These are phyloP conservation scores for Esox masquinongy DNA, from an alignment of 2,797 vertebrate genomes.

Conservation along the genomic window DNA sequence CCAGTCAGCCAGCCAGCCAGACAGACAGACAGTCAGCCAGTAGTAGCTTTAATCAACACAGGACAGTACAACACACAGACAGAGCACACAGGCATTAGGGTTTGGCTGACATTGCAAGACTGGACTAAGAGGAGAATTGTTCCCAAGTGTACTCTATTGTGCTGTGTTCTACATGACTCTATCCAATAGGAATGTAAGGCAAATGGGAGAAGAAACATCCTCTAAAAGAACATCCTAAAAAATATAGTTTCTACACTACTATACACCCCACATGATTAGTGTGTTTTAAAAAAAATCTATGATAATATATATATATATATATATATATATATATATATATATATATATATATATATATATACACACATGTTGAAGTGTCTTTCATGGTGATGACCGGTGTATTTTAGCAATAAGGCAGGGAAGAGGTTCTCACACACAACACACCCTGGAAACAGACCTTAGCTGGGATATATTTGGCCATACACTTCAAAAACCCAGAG, in stretches of 20 bases:
- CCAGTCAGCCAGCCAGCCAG: not conserved
- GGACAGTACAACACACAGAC: slow-evolving; percentile 17
- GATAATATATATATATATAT: too few relatives aligned
- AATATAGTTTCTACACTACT: not conserved
- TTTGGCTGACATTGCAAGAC: slow-evolving; percentile 70
- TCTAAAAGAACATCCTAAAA: not conserved
- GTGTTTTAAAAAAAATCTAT: not conserved
- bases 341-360: not conserved
- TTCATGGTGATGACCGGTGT: too few relatives aligned
- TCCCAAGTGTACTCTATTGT: slow-evolving; percentile 69
- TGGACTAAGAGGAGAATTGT: slow-evolving; percentile 67
- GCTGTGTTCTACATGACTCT: slow-evolving; percentile 61
- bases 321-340: too few relatives aligned
- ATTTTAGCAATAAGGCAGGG: too few relatives aligned
- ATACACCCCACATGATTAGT: not conserved
- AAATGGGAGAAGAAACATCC: slow-evolving; percentile 35
- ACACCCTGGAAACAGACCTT: too few relatives aligned
- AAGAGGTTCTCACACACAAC: too few relatives aligned
- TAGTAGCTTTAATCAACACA: slow-evolving; percentile 6
- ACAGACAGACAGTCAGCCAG: not conserved
- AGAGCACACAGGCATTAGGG: slow-evolving; percentile 53
- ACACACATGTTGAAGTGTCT: not conserved
- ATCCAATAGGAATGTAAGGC: slow-evolving; percentile 71
- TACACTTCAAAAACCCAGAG: too few relatives aligned
- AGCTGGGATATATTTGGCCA: too few relatives aligned